Percentiles rank a stretch among this genome's conserved stretches.
These are phyloP conservation scores for Campoplex capitator DNA, from an alignment of 2,888 invertebrate species.

Conservation along the genomic window DNA sequence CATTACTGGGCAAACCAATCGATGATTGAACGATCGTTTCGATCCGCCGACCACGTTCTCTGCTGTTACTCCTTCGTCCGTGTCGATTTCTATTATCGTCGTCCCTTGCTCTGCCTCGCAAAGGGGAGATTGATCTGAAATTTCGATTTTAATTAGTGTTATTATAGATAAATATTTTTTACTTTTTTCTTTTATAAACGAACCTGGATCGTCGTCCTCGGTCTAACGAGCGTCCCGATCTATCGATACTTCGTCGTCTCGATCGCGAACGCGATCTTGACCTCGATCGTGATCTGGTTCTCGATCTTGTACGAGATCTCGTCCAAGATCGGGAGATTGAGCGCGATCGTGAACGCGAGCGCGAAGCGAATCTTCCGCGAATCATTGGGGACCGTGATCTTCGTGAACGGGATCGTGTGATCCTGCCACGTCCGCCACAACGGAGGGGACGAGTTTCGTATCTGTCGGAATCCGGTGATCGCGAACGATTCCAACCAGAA, in stretches of 20 bases:
- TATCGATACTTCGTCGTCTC: conserved; percentile 84
- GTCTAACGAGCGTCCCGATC: conserved; percentile 74
- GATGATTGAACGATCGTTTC: conserved; percentile 82
- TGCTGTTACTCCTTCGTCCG: conserved; percentile 65
- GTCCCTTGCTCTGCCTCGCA: conserved; percentile 69
- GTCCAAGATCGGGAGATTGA: conserved; percentile 83
- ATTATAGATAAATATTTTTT: background rate
- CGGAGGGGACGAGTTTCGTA: conserved; percentile 66
- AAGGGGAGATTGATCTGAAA: conserved; percentile 72
- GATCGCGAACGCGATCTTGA: conserved; percentile 75
- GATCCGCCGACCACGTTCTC: conserved; percentile 78
- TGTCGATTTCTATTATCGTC: conserved; percentile 67
- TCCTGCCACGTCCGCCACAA: conserved; percentile 67
- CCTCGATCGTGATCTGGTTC: conserved; percentile 73
- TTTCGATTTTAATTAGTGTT: background rate
- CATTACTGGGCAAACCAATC: conserved; percentile 64
- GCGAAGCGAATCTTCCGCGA: conserved; percentile 68
- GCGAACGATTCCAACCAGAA: conserved; percentile 76
- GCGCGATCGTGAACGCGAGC: conserved; percentile 79
- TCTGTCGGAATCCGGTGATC: conserved; percentile 76
- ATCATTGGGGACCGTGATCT: conserved; percentile 67
- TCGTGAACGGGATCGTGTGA: conserved; percentile 56
- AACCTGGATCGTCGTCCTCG: conserved; percentile 78
- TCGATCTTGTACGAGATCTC: conserved; percentile 82
- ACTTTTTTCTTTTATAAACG: background rate